phyloP scores from a whole-genome alignment of 1,140 invertebrate genomes.

The Paramacrobiotus metropolitanus region DNA sequence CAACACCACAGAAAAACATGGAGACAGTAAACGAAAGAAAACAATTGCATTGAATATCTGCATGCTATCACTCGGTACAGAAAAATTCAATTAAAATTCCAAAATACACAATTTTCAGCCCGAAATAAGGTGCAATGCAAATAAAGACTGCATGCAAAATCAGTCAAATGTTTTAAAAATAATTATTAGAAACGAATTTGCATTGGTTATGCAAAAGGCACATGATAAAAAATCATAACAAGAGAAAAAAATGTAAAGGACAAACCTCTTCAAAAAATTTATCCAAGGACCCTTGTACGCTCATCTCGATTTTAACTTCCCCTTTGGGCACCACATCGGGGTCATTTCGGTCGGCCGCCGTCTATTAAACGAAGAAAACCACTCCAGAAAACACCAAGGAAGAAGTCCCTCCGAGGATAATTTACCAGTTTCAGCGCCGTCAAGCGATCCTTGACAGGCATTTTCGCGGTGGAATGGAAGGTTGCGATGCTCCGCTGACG shows the following conservation, averaged over 20 bases:
- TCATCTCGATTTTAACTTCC: constrained; percentile 11
- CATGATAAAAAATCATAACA: no score
- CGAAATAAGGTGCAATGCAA: no score
- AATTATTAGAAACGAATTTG: no score
- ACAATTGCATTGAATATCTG: no score
- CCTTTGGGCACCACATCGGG: constrained; percentile 23
- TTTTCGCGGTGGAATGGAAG: neutral
- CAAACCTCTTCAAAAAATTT: constrained; percentile 25
- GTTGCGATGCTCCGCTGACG: no score
- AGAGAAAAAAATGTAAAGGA: no score
- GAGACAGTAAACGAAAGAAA: no score
- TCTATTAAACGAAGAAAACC: neutral
- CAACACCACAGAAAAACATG: no score
- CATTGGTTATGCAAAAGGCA: no score
- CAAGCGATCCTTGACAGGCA: constrained; percentile 12
- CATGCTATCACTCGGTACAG: no score
- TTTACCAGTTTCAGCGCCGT: constrained; percentile 14
- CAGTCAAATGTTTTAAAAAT: no score
- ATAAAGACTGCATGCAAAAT: no score
- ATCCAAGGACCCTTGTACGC: constrained; percentile 25
- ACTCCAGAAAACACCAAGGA: constrained; percentile 2
- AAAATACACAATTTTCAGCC: neutral
- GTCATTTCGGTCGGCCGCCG: constrained; percentile 16
- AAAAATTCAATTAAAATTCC: constrained; percentile 6
- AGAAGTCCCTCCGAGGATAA: neutral